phyloP scores from a whole-genome alignment of 2,888 invertebrate species.

The Eupithecia centaureata region DNA sequence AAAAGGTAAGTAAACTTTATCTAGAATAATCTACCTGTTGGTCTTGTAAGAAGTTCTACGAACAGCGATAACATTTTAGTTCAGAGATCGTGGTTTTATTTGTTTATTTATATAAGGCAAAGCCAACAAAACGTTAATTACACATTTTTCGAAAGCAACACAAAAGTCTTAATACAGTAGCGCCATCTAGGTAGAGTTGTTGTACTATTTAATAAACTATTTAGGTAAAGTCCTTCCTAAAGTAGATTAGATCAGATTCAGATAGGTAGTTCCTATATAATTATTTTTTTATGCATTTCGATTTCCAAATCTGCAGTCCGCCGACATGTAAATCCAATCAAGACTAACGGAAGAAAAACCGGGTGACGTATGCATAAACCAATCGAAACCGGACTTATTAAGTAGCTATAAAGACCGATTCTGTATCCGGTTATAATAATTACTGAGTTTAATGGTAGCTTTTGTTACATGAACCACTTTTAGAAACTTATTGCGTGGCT shows the following conservation, averaged over 20 bases:
- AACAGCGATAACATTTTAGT: too few relatives aligned
- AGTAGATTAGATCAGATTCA: too few relatives aligned
- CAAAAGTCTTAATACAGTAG: background rate
- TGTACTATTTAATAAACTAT: background rate
- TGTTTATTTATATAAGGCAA: too few relatives aligned
- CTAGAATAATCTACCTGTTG: background rate
- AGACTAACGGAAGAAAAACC: slow-evolving; percentile 51
- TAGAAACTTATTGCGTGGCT: slow-evolving; percentile 32
- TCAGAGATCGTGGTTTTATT: background rate
- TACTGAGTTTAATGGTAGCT: slow-evolving; percentile 13
- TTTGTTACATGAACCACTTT: slow-evolving; percentile 20
- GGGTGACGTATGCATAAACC: slow-evolving; percentile 36
- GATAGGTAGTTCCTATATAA: background rate
- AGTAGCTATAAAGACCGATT: slow-evolving; percentile 21
- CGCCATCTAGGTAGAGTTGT: background rate
- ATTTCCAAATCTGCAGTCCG: slow-evolving; percentile 25
- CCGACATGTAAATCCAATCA: slow-evolving; percentile 39
- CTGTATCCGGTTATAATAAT: slow-evolving; percentile 34
- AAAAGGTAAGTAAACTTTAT: background rate
- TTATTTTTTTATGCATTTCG: slow-evolving; percentile 10
- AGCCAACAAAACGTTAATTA: too few relatives aligned
- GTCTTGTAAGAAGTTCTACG: background rate
- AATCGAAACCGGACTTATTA: slow-evolving; percentile 26
- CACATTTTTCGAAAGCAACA: too few relatives aligned
- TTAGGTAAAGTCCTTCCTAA: background rate